Base-by-base conservation (phyloP, 2,888 invertebrate species). In the Hypercompe scribonia region DNA sequence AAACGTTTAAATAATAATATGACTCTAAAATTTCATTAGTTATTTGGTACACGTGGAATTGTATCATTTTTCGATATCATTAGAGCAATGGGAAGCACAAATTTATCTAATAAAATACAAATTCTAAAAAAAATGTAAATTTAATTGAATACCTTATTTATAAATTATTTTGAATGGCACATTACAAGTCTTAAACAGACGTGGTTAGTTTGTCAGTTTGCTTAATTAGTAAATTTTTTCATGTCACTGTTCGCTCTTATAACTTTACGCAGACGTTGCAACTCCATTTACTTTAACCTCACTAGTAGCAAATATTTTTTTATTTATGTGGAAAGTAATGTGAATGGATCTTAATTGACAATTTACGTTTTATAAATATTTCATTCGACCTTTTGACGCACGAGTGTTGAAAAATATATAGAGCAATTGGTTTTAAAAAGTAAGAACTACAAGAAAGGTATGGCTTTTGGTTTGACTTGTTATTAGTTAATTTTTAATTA, bases 161-260 rank as follows among this genome's bases (percentile, higher is more conserved):
- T 18, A 61, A 61, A 31, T 28, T 13, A 54, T 21, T 34, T 3
- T 28, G 13, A 54, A 24, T 28, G 34, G 21, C n/a, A 71, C 65
- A 28, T n/a, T 54, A 58, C 61, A 63, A 69, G 42, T 61, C 39
- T 58, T 58, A 69, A 33, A 72, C 31, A 61, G 18, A 39, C 46
- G 24, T 11, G 33, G 69, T 69, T 65, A 66, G 46, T 73, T 73
- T 39, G 46, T 31, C 58, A 73, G 58, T 70, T 65, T 58, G 65
- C 21, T 69, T 70, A 73, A 73, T 69, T 65, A 70, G 42, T 11
- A 39, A 65, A 73, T 65, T 68, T 73, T 39, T 50, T 54, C 58
- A 31, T 58, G 66, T 65, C 18, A 50, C 58, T 15, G 42, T 42
- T 33, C 39, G 18, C 42, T 33, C 61, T 66, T 61, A 34, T 11